phyloP scores from a whole-genome alignment of 2,797 vertebrate species.

The Mus caroli region DNA sequence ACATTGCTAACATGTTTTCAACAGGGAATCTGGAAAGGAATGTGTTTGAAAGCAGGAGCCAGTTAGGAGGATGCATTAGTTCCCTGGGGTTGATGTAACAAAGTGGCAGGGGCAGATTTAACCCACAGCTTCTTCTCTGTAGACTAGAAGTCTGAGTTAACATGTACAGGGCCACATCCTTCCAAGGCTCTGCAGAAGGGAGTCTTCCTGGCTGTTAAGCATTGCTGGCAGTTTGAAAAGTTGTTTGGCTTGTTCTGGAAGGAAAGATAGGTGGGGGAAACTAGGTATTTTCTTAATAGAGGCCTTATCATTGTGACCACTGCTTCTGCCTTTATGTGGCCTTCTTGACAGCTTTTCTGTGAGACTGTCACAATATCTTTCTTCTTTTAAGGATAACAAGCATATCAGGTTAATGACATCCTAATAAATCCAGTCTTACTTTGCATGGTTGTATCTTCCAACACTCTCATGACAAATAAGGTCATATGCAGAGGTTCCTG shows the following conservation, averaged over 20 bases:
- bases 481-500: background rate
- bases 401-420: background rate
- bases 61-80: background rate
- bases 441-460: background rate
- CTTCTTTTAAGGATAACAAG: background rate
- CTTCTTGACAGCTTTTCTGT: background rate
- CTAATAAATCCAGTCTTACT: background rate
- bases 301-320: background rate
- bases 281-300: background rate
- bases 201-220: background rate
- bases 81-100: background rate
- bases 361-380: background rate
- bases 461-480: background rate
- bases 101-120: background rate
- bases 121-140: conserved; percentile 17
- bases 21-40: background rate
- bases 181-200: background rate
- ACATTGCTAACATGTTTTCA: background rate
- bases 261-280: background rate
- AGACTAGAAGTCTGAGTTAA: background rate
- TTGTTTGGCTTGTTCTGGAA: background rate
- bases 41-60: background rate
- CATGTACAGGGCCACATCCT: background rate
- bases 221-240: background rate
- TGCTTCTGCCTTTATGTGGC: background rate